phyloP scores from a whole-genome alignment of 37 sponge, comb jelly and placozoan genomes.

The Chondrosia reniformis region DNA sequence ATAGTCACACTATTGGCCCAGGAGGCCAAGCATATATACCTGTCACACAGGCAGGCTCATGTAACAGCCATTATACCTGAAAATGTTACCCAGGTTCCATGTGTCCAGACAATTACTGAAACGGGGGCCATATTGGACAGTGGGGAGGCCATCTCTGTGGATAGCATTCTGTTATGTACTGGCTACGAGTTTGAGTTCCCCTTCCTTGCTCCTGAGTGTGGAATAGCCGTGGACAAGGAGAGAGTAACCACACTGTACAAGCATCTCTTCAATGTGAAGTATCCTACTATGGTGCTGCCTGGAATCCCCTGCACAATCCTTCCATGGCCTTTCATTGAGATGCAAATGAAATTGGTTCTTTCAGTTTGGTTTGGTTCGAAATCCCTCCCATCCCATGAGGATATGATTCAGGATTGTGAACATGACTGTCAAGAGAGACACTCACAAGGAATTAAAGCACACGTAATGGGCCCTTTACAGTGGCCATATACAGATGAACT shows the following conservation, averaged over 20 bases:
- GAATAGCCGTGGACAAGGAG: constrained; percentile 28
- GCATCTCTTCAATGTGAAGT: constrained; percentile 55
- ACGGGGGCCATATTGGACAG: constrained; percentile 38
- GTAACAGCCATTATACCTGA: constrained; percentile 15
- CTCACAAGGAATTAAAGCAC: constrained; percentile 42
- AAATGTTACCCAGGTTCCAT: constrained; percentile 43
- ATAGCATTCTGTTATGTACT: constrained; percentile 59
- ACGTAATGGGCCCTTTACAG: constrained; percentile 41
- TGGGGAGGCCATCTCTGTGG: constrained; percentile 23
- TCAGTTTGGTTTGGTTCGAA: constrained; percentile 49
- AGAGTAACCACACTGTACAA: constrained; percentile 63
- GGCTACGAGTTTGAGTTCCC: constrained; percentile 73
- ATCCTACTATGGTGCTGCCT: constrained; percentile 66
- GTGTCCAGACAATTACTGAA: background rate
- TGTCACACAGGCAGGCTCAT: constrained; percentile 21
- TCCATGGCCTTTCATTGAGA: constrained; percentile 45
- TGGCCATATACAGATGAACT: constrained; percentile 40
- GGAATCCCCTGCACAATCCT: constrained; percentile 35
- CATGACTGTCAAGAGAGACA: constrained; percentile 30
- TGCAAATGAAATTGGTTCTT: constrained; percentile 40
- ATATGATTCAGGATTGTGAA: constrained; percentile 46
- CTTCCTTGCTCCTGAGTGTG: constrained; percentile 51
- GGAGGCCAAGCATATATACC: constrained; percentile 32
- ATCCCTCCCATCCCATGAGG: constrained; percentile 46
- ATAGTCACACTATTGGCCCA: constrained; percentile 43